A percentile compares a stretch with the other conserved stretches of the same genome.
Conservation (phyloP, 2,888 invertebrate species). For the Liodrosophila aerea region DNA sequence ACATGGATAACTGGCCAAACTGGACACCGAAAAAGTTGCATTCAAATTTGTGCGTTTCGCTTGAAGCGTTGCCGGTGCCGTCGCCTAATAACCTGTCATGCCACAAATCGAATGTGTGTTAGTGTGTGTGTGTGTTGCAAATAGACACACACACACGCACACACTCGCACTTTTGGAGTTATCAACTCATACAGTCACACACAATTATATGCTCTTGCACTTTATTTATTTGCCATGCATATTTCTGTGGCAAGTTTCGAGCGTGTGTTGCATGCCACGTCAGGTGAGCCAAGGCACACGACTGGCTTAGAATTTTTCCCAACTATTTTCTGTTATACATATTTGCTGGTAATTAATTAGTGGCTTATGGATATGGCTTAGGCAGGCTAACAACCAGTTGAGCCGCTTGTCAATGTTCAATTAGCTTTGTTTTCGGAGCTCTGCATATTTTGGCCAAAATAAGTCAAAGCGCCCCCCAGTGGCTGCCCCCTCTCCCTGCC, state of each 20-base stretch:
- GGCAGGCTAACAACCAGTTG: no score
- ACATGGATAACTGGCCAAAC: slow-evolving; percentile 59
- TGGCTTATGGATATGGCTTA: slow-evolving; percentile 49
- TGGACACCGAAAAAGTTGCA: slow-evolving; percentile 49
- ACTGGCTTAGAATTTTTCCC: slow-evolving; percentile 58
- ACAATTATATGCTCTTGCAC: slow-evolving; percentile 53
- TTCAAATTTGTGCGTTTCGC: slow-evolving; percentile 66
- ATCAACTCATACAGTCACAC: no score
- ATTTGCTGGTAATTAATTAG: slow-evolving; percentile 74
- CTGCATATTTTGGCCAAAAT: background rate
- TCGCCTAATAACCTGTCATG: slow-evolving; percentile 80
- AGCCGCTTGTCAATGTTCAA: slow-evolving; percentile 51
- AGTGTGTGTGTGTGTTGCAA: slow-evolving; percentile 39
- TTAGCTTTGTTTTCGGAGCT: no score
- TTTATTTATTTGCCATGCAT: slow-evolving; percentile 60
- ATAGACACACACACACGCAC: slow-evolving; percentile 65
- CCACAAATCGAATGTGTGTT: slow-evolving; percentile 67
- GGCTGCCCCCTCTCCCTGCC: background rate
- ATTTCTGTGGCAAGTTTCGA: slow-evolving; percentile 52
- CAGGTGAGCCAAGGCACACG: slow-evolving; percentile 59
- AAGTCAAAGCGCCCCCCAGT: background rate
- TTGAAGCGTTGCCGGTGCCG: slow-evolving; percentile 63
- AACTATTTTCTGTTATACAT: slow-evolving; percentile 36
- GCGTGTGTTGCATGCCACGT: slow-evolving; percentile 62
- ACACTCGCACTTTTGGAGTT: no score